These are phyloP conservation scores for Maniola hyperantus DNA, from an alignment of 2,888 invertebrate genomes.

Conservation along the genomic window DNA sequence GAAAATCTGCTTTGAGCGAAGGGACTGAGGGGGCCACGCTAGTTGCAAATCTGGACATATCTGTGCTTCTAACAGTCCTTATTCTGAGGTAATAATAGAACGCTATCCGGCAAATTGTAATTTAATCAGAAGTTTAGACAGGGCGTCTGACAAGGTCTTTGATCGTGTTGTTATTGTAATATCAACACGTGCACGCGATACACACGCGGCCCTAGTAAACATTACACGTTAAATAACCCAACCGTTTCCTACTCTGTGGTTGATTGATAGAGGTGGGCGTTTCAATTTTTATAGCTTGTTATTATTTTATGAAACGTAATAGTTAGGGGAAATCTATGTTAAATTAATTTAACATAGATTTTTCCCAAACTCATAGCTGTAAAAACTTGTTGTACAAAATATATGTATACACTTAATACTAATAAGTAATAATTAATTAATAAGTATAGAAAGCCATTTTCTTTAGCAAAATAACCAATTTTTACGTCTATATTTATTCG, in stretches of 20 bases:
- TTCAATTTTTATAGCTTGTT: not conserved
- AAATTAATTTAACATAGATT: no score
- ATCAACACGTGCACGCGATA: conserved; percentile 55
- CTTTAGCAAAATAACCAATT: no score
- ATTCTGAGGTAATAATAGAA: no score
- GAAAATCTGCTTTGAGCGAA: no score
- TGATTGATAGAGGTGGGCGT: not conserved
- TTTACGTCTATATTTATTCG: no score
- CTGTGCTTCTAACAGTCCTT: no score
- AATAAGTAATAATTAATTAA: no score
- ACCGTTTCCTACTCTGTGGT: not conserved
- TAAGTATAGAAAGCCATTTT: no score
- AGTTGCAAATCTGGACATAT: no score
- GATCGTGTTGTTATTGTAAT: conserved; percentile 69
- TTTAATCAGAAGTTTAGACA: conserved; percentile 50
- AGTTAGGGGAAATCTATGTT: not conserved
- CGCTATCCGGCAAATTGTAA: conserved; percentile 51
- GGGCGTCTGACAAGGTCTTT: conserved; percentile 59
- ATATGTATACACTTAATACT: no score
- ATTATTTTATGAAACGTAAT: not conserved
- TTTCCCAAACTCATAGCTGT: not conserved
- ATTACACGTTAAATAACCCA: conserved; percentile 43
- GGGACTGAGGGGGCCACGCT: no score
- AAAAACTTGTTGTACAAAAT: no score
- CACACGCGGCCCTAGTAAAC: conserved; percentile 38